These are phyloP conservation scores for Pseudomyrmex gracilis DNA, from an alignment of 1,140 invertebrate species.

Conservation along the genomic window DNA sequence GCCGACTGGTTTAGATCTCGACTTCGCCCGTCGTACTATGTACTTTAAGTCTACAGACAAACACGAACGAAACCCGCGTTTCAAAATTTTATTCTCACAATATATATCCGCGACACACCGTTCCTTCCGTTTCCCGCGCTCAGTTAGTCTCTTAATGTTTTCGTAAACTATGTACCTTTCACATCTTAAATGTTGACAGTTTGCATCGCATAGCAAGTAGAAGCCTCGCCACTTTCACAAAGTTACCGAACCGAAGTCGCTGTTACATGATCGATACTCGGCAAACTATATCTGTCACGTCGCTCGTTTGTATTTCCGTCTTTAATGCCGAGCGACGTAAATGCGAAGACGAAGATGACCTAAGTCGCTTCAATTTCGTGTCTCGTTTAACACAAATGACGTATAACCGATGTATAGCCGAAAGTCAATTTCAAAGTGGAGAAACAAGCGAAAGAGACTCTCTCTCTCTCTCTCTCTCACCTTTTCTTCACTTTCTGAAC, in stretches of 20 bases:
- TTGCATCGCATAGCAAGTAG: not conserved
- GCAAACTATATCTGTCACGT: not conserved
- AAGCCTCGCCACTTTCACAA: not conserved
- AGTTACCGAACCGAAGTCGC: slow-evolving; percentile 6
- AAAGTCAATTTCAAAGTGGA: too few relatives aligned
- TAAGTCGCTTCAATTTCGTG: not conserved
- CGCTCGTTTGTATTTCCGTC: not conserved
- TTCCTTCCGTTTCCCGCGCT: not conserved
- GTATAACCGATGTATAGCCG: too few relatives aligned
- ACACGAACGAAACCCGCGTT: not conserved
- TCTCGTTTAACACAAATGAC: not conserved
- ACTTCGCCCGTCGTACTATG: slow-evolving; percentile 30
- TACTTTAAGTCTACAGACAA: not conserved
- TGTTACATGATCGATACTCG: slow-evolving; percentile 12
- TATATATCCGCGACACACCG: slow-evolving; percentile 11
- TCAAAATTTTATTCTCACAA: not conserved
- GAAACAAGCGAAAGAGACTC: too few relatives aligned
- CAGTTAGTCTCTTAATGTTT: not conserved
- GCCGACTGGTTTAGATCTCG: slow-evolving; percentile 21
- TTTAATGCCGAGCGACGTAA: slow-evolving; percentile 3
- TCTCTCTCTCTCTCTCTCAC: too few relatives aligned
- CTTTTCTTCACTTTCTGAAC: not conserved
- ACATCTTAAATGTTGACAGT: not conserved
- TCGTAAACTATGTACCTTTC: not conserved
- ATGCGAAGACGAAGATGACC: not conserved